These are phyloP conservation scores for Cladopsammia gracilis DNA, from an alignment of 64 coral and sea anemone species.

Conservation along the genomic window DNA sequence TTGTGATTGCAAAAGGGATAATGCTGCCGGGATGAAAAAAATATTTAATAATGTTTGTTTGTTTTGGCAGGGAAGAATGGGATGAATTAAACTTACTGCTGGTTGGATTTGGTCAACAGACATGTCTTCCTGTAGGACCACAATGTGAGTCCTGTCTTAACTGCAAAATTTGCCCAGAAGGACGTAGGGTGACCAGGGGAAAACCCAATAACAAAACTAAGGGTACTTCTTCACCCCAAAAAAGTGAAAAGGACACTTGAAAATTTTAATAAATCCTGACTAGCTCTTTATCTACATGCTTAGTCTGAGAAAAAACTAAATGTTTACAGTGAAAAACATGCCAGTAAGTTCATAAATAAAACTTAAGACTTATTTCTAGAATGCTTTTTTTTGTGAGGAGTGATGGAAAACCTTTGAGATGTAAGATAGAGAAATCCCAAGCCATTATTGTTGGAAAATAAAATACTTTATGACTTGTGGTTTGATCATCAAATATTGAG, in stretches of 20 bases:
- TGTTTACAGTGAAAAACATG: too few species aligned
- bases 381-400: too few species aligned
- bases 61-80: slow-evolving; percentile 89
- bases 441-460: too few species aligned
- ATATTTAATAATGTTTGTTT: background rate
- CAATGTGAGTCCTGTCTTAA: slow-evolving; percentile 84
- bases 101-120: slow-evolving; percentile 99
- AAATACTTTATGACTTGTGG: too few species aligned
- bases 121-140: slow-evolving; percentile 88
- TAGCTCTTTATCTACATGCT: too few species aligned
- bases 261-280: background rate
- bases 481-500: too few species aligned
- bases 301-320: too few species aligned
- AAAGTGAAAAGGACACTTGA: background rate
- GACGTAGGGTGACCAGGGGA: slow-evolving; percentile 25
- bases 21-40: background rate
- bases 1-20: too few species aligned
- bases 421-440: too few species aligned
- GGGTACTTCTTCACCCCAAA: background rate
- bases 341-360: too few species aligned
- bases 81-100: slow-evolving; percentile 88
- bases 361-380: too few species aligned
- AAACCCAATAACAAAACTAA: slow-evolving; percentile 45
- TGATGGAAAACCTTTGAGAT: too few species aligned
- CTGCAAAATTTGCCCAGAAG: slow-evolving; percentile 93